A percentile compares a stretch with the other conserved stretches of the same genome.
Conservation (phyloP, 2,113 vertebrate genomes). For the Scomber japonicus region DNA sequence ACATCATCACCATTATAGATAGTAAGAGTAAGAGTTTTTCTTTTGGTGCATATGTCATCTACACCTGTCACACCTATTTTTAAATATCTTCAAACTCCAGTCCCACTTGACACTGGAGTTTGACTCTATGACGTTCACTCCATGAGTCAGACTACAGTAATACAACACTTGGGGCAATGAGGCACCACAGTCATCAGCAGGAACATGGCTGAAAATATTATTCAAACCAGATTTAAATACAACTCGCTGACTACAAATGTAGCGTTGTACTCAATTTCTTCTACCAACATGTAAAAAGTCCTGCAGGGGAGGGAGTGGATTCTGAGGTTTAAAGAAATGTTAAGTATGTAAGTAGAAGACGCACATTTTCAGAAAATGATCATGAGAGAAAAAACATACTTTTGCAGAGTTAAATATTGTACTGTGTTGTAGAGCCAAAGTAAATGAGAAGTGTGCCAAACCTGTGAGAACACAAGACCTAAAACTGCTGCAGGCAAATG, state of each 20-base stretch:
- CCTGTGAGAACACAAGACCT: slow-evolving; percentile 8
- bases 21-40: no score
- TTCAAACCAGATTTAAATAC: no score
- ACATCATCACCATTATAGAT: not conserved
- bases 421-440: not conserved
- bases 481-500: not conserved
- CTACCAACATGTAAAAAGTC: not conserved
- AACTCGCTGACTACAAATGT: not conserved
- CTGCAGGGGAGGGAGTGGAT: no score
- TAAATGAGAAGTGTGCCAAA: slow-evolving; percentile 1
- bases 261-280: not conserved
- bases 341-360: no score
- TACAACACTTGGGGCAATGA: not conserved
- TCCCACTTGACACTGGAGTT: not conserved
- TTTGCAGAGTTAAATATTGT: not conserved
- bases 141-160: not conserved
- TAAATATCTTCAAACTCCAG: not conserved
- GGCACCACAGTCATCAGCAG: not conserved
- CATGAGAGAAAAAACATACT: not conserved
- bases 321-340: not conserved
- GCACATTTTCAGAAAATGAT: not conserved
- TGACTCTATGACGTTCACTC: not conserved
- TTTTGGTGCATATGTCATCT: not conserved
- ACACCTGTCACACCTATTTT: not conserved
- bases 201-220: no score